Base-by-base conservation (phyloP, 2,113 vertebrate genomes). In the Brienomyrus longianalis region DNA sequence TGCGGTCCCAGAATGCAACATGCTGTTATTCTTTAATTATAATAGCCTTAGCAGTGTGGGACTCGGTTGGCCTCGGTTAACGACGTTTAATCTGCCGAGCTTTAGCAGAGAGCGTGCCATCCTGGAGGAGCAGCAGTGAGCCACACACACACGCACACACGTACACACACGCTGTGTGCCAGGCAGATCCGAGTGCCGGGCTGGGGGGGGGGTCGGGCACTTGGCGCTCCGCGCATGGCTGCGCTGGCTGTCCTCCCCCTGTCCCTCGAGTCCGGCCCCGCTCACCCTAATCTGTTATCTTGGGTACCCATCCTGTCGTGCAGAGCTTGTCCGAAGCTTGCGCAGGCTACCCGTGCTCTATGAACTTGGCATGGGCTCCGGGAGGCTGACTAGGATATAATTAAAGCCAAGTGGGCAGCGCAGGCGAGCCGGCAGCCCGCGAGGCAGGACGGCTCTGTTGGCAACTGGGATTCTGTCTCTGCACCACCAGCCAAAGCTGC, bases 401-500 rank as follows among this genome's bases (percentile, higher is more conserved):
- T 97, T 97, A 97, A 5, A 96, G 96, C 95, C 51, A 51, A 39
- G 51, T 54, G 85, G n/a, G 50, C 31, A 39, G 85, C 50, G 95
- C 97, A 95, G 93, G 96, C 95, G 96, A 97, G 97, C 97, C 97
- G 97, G 95, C 97, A 97, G 97, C 95, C 96, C 96, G 96, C 97
- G 94, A 96, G 95, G 95, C 96, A 92, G 97, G 96, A 96, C 96
- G 95, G 95, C 96, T 95, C 94, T 96, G 96, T 96, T 96, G 95
- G 96, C 96, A 96, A 95, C 96, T 96, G 96, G 96, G 97, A 96
- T 96, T 96, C 89, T 21, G 90, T 89, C 87, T 89, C 90, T 2
- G 90, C 92, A 91, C 92, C 87, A 66, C 90, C 96, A 96, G 96
- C 96, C 96, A 95, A 96, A 95, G 95, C 95, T 96, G 15, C 93